These are phyloP conservation scores for Numenius arquata DNA, from an alignment of 2,113 vertebrate genomes.

Conservation along the genomic window DNA sequence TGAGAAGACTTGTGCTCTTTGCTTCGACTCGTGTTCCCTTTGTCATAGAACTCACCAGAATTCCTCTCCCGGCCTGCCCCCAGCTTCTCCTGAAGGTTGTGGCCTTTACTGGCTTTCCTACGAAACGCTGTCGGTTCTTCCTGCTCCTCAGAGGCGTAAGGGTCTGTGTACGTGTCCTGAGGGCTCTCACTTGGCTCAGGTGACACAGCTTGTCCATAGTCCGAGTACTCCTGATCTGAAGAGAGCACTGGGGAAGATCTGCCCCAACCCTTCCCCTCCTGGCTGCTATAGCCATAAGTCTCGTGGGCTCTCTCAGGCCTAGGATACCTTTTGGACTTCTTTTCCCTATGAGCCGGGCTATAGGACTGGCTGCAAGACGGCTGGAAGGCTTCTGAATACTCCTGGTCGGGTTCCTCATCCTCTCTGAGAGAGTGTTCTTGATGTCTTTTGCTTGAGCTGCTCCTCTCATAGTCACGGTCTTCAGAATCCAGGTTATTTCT, in stretches of 20 bases:
- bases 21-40: slow-evolving; percentile 72
- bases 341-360: slow-evolving; percentile 68
- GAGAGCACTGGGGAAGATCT: slow-evolving; percentile 70
- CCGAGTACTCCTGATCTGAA: slow-evolving; percentile 77
- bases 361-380: slow-evolving; percentile 68
- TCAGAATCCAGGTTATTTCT: slow-evolving; percentile 71
- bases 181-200: slow-evolving; percentile 78
- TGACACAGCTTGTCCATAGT: slow-evolving; percentile 77
- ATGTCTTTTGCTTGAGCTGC: slow-evolving; percentile 70
- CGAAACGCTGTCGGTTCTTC: slow-evolving; percentile 45
- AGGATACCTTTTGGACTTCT: slow-evolving; percentile 63
- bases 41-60: slow-evolving; percentile 70
- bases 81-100: slow-evolving; percentile 66
- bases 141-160: slow-evolving; percentile 60
- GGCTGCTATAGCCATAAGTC: slow-evolving; percentile 44
- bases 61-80: slow-evolving; percentile 29
- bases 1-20: slow-evolving; percentile 79
- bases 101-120: slow-evolving; percentile 66
- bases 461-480: slow-evolving; percentile 73
- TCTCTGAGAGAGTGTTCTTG: slow-evolving; percentile 77
- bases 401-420: slow-evolving; percentile 70
- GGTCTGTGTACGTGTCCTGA: slow-evolving; percentile 65
- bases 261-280: slow-evolving; percentile 69
- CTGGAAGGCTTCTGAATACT: slow-evolving; percentile 76
- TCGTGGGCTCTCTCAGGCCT: slow-evolving; percentile 67